Evolutionary conservation across 2,888 invertebrate genomes (phyloP).

Genomic region (Tribolium freemani): DNA sequence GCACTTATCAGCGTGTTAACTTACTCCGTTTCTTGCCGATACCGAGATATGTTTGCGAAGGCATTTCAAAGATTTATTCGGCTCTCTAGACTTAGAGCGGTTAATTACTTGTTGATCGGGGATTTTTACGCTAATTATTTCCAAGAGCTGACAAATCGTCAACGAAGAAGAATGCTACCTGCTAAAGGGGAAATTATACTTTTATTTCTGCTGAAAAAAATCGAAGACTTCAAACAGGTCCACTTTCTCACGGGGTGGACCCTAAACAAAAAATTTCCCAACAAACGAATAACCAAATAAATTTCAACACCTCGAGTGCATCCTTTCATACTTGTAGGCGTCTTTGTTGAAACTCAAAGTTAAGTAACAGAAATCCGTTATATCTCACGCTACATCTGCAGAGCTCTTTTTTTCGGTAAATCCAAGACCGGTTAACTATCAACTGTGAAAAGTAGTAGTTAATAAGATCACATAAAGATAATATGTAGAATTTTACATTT

Average conservation of each 20-base stretch:
- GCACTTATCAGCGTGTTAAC: constrained; percentile 52
- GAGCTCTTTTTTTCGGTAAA: constrained; percentile 18
- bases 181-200: constrained; percentile 12
- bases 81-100: constrained; percentile 40
- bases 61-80: constrained; percentile 43
- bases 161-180: constrained; percentile 12
- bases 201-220: constrained; percentile 21
- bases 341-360: constrained; percentile 10
- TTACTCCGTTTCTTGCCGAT: constrained; percentile 34
- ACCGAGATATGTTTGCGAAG: constrained; percentile 32
- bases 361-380: constrained; percentile 12
- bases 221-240: neutral
- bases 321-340: constrained; percentile 5
- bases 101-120: constrained; percentile 39
- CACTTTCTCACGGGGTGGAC: neutral
- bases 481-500: constrained; percentile 32
- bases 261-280: neutral
- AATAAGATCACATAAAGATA: constrained; percentile 38
- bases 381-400: constrained; percentile 13
- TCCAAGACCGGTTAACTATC: constrained; percentile 31
- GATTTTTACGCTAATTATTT: neutral
- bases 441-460: constrained; percentile 37
- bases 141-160: neutral
- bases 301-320: constrained; percentile 2
- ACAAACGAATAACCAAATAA: too few relatives aligned